These are phyloP conservation scores for Speoplatyrhinus poulsoni DNA, from an alignment of 2,113 vertebrate genomes.

Conservation along the genomic window DNA sequence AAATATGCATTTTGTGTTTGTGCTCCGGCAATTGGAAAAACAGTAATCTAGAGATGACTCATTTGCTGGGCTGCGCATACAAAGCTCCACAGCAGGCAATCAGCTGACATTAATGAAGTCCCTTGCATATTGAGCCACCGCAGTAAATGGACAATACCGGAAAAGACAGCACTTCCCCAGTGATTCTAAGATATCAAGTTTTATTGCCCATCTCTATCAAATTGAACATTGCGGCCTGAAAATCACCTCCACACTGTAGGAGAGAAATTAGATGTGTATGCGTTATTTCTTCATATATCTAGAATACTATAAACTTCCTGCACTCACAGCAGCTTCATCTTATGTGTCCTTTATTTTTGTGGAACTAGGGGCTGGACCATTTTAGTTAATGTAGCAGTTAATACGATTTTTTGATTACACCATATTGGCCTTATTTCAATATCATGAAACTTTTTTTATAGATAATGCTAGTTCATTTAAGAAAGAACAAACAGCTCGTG, in stretches of 20 bases:
- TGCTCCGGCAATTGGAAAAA: conserved; percentile 28
- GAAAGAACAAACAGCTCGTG: too few relatives aligned
- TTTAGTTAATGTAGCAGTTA: too few relatives aligned
- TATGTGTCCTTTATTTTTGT: background rate
- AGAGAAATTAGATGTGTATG: background rate
- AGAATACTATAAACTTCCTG: too few relatives aligned
- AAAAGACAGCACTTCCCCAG: background rate
- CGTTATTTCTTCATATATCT: background rate
- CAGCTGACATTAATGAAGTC: conserved; percentile 11
- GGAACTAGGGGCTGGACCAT: background rate
- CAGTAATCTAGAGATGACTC: conserved; percentile 27
- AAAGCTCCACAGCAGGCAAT: conserved; percentile 31
- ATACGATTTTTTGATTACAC: too few relatives aligned
- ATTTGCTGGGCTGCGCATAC: conserved; percentile 10
- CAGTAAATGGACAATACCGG: conserved; percentile 11
- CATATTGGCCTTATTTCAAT: too few relatives aligned
- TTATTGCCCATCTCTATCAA: background rate
- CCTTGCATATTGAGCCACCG: conserved; percentile 5
- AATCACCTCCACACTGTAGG: background rate
- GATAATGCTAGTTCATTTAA: too few relatives aligned
- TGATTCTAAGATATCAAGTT: background rate
- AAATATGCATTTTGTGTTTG: conserved; percentile 41
- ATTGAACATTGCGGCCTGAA: background rate
- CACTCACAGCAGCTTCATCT: too few relatives aligned
- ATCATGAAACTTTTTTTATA: too few relatives aligned